Evolutionary conservation across 2,113 vertebrate species (phyloP), one percentile per base, ranked within the genome.

Genomic region (Octodon degus): DNA sequence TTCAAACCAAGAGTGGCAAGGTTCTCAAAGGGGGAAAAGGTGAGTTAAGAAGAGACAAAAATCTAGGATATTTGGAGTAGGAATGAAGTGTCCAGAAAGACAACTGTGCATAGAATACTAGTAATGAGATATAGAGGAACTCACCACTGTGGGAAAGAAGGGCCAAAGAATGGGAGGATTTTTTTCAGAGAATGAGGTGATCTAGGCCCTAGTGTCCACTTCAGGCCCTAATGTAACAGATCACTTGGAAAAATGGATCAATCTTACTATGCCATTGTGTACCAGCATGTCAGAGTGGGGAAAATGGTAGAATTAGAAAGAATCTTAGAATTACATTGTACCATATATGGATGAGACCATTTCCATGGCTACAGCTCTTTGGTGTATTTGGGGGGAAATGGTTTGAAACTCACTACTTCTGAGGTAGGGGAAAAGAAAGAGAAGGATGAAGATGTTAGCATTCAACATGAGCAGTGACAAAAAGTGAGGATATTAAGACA

Each of bases 31-130:
- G n/a, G n/a, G 40, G 6, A 53, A 34, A 53, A 76, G 34, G 50
- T 76, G 4, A 47, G 3, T n/a, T 10, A 55, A 32, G n/a, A 16
- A 72, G 72, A 50, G 32, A 68, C 58, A 50, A 88, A 82, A 22
- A 68, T 47, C 9, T 53, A n/a, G n/a, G n/a, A 25, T 20, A 55
- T 37, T 0, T 79, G 43, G 50, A 37, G 82, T 4, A 32, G 19
- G 27, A 62, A 3, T 30, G 24, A 37, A 47, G 32, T 5, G 11
- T 11, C 24, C 27, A 43, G 70, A 50, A 55, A 34, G 34, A 25
- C 43, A 27, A 20, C 4, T 10, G 13, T 11, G 3, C 12, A 13
- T 11, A 53, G 9, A 90, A 4, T 0, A 27, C 11, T 1, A 55
- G 50, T 9, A 32, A 68, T 7, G 24, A 65, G 24, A 47, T 5